These are phyloP conservation scores for Eilema sororculum DNA, from an alignment of 2,888 invertebrate species.

Conservation along the genomic window DNA sequence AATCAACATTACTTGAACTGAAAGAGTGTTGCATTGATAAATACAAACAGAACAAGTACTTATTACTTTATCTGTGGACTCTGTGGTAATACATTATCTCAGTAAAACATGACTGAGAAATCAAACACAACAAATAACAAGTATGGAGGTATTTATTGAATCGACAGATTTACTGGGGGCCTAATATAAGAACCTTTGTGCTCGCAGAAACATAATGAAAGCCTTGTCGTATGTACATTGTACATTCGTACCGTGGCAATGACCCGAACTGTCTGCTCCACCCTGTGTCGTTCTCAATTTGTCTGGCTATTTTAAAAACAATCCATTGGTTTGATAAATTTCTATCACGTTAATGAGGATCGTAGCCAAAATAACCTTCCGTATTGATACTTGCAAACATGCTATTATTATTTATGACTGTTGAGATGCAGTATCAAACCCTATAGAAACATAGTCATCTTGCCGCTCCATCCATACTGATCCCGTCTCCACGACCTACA, in stretches of 20 bases:
- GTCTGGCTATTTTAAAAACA: background rate
- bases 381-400: background rate
- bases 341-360: background rate
- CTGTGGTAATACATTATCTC: constrained; percentile 5
- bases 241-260: background rate
- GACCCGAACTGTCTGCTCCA: constrained; percentile 6
- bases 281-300: background rate
- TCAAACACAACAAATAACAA: constrained; percentile 17
- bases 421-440: no score
- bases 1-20: background rate
- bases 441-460: no score
- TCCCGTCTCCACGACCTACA: no score
- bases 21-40: background rate
- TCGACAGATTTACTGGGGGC: constrained; percentile 27
- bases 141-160: constrained; percentile 20
- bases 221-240: background rate
- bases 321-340: constrained; percentile 7
- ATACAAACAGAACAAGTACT: background rate
- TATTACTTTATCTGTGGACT: background rate
- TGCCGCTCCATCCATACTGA: no score
- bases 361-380: background rate
- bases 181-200: constrained; percentile 20
- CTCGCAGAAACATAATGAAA: constrained; percentile 7
- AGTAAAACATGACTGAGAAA: constrained; percentile 32
- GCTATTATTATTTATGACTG: no score